These are phyloP conservation scores for Trachops cirrhosus DNA, from an alignment of 2,797 vertebrate species.

Conservation along the genomic window DNA sequence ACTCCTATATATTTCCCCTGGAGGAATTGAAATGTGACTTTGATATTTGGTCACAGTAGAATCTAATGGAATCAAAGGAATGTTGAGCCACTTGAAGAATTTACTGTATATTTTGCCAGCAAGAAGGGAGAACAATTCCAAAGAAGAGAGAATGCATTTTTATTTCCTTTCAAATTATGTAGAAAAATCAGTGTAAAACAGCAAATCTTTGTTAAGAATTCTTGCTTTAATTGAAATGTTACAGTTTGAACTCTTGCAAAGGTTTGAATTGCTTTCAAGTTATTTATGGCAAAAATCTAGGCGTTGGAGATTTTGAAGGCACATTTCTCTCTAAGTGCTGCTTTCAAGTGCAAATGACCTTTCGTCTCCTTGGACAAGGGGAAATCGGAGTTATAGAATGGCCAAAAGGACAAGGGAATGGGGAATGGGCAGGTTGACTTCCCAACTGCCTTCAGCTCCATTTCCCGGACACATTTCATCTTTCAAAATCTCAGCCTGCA, in stretches of 20 bases:
- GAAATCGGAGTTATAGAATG: neutral
- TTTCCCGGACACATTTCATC: neutral
- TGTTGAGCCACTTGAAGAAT: neutral
- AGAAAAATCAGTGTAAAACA: conserved; percentile 11
- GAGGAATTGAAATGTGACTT: conserved; percentile 19
- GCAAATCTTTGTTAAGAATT: conserved; percentile 16
- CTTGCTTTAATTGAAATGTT: conserved; percentile 51
- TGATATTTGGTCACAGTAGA: conserved; percentile 17
- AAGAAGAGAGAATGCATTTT: neutral
- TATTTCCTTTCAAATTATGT: conserved; percentile 33
- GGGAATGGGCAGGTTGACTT: neutral
- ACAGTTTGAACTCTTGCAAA: conserved; percentile 7
- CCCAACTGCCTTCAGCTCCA: neutral
- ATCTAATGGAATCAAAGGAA: neutral
- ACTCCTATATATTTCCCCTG: neutral
- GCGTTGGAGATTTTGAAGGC: conserved; percentile 22
- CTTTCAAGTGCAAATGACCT: conserved; percentile 30
- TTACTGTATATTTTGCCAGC: neutral
- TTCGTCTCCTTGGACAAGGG: conserved; percentile 14
- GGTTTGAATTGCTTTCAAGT: conserved; percentile 5
- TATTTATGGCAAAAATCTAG: conserved; percentile 19
- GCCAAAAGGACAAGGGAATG: neutral
- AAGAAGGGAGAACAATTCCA: neutral
- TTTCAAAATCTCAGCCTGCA: neutral
- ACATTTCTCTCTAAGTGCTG: conserved; percentile 26